phyloP scores from a whole-genome alignment of 2,113 vertebrate species.

The Heptranchias perlo region DNA sequence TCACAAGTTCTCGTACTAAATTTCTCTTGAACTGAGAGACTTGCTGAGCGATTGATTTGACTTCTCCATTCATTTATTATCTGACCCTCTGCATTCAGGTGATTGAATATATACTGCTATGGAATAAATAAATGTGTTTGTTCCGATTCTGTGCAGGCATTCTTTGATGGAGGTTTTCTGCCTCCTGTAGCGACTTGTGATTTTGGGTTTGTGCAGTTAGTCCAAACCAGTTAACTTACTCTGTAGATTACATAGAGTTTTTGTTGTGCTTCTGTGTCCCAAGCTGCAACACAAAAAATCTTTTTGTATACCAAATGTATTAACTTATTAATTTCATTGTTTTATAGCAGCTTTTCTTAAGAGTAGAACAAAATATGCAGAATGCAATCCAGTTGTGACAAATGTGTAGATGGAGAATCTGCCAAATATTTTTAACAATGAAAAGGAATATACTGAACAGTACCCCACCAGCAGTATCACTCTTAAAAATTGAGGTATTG shows the following conservation, averaged over 20 bases:
- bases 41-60: background rate
- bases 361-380: background rate
- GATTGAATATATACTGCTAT: background rate
- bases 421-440: background rate
- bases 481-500: background rate
- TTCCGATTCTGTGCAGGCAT: background rate
- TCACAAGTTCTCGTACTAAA: background rate
- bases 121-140: background rate
- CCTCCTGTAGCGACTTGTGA: background rate
- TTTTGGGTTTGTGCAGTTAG: background rate
- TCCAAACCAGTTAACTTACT: background rate
- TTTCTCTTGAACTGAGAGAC: background rate
- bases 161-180: background rate
- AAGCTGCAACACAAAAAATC: background rate
- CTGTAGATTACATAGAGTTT: background rate
- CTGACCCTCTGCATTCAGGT: background rate
- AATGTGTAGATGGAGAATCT: background rate
- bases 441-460: background rate
- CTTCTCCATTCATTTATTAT: background rate
- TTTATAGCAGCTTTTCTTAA: background rate
- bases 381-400: background rate
- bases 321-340: background rate
- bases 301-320: background rate
- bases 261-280: background rate
- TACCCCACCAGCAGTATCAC: background rate